Evolutionary conservation across 2,797 vertebrate species (phyloP).

Genomic region (Hybognathus amarus): DNA sequence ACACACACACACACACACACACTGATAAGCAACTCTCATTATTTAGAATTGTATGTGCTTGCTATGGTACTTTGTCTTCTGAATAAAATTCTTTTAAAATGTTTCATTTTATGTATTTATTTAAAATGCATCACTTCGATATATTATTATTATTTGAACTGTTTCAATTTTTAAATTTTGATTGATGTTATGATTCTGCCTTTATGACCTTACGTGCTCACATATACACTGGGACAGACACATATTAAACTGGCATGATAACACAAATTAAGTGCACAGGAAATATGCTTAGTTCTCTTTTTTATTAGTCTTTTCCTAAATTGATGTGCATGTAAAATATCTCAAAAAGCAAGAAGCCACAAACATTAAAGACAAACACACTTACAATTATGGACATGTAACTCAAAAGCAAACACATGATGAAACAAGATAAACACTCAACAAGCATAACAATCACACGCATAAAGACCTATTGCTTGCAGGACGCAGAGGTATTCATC

Average conservation of each 20-base stretch:
- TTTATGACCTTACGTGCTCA: background rate
- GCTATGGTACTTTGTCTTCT: background rate
- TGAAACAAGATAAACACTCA: background rate
- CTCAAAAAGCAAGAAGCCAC: constrained; percentile 22
- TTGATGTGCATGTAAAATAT: constrained; percentile 20
- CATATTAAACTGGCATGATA: background rate
- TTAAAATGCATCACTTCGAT: background rate
- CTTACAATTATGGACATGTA: constrained; percentile 36
- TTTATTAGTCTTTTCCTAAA: constrained; percentile 64
- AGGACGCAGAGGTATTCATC: constrained; percentile 64
- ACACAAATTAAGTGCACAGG: constrained; percentile 48
- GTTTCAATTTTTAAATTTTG: background rate
- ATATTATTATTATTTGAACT: background rate
- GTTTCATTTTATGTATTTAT: background rate
- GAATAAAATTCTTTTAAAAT: background rate
- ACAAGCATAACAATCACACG: constrained; percentile 64
- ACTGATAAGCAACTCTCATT: background rate
- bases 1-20: constrained; percentile 11
- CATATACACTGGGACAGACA: background rate
- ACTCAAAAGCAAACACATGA: background rate
- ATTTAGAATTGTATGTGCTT: background rate
- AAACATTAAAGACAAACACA: constrained; percentile 32
- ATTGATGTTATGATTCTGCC: background rate
- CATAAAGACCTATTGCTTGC: constrained; percentile 67
- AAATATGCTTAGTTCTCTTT: constrained; percentile 63